A percentile compares a stretch with the other conserved stretches of the same genome.
phyloP scores from a whole-genome alignment of 2,797 vertebrate genomes.

The Passerculus sandwichensis region DNA sequence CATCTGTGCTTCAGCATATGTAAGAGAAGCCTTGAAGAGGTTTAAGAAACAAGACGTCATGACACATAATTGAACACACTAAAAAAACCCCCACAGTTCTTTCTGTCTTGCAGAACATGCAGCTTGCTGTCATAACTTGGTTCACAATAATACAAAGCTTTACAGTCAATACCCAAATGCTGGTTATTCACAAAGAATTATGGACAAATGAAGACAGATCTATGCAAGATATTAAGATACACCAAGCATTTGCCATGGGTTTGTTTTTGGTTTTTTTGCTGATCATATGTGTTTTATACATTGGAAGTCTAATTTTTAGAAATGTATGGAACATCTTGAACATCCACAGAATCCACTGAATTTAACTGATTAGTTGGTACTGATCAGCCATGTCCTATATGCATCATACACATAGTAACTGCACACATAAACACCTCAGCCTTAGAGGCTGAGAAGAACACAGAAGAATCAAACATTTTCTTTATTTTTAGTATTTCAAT shows the following conservation, averaged over 20 bases:
- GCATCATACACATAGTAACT: not conserved
- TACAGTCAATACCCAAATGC: not conserved
- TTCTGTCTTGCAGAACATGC: not conserved
- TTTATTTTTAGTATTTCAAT: not conserved
- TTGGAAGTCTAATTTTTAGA: not conserved
- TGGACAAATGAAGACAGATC: not conserved
- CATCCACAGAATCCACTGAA: not conserved
- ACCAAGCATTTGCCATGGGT: not conserved
- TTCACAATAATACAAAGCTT: not conserved
- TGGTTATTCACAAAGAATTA: not conserved
- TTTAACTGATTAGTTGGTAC: not conserved
- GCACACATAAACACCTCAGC: not conserved
- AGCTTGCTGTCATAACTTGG: not conserved
- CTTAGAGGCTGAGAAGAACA: not conserved
- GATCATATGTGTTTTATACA: not conserved
- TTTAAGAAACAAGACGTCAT: not conserved
- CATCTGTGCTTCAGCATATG: constrained; percentile 97
- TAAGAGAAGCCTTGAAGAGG: constrained; percentile 88
- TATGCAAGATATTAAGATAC: not conserved
- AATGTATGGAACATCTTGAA: not conserved
- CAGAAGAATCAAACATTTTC: not conserved
- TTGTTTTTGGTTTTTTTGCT: not conserved
- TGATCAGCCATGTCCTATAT: not conserved
- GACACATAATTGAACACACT: not conserved
- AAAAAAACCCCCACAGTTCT: not conserved